These are phyloP conservation scores for Muschampia plurimacula DNA, from an alignment of 2,888 invertebrate species.

Conservation along the genomic window DNA sequence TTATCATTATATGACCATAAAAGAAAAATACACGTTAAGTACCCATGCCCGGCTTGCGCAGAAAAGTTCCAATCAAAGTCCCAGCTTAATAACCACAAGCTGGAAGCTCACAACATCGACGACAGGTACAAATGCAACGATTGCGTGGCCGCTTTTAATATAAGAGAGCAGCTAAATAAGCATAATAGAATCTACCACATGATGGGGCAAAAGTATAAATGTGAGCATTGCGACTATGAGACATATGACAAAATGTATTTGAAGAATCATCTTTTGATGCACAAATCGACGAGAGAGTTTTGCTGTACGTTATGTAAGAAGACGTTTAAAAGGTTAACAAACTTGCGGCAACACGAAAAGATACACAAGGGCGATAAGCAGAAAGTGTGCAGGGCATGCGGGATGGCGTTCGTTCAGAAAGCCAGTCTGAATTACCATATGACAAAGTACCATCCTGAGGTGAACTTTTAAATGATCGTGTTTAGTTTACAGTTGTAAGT, in stretches of 20 bases:
- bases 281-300: slow-evolving; percentile 70
- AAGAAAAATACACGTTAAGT: too few relatives aligned
- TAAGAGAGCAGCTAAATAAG: slow-evolving; percentile 59
- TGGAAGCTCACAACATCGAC: slow-evolving; percentile 65
- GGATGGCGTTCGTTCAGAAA: slow-evolving; percentile 77
- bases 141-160: slow-evolving; percentile 66
- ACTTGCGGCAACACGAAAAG: slow-evolving; percentile 65
- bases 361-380: slow-evolving; percentile 74
- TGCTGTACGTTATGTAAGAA: slow-evolving; percentile 77
- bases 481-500: too few relatives aligned
- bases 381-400: slow-evolving; percentile 68
- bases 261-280: slow-evolving; percentile 73
- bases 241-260: slow-evolving; percentile 62
- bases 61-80: too few relatives aligned
- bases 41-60: too few relatives aligned
- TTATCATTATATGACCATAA: too few relatives aligned
- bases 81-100: slow-evolving; percentile 54
- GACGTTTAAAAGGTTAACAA: slow-evolving; percentile 69
- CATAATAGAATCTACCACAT: slow-evolving; percentile 73
- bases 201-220: slow-evolving; percentile 68
- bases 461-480: slow-evolving; percentile 55
- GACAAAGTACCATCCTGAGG: slow-evolving; percentile 74
- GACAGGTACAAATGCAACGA: slow-evolving; percentile 71
- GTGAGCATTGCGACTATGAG: slow-evolving; percentile 69
- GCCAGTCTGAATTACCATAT: slow-evolving; percentile 78